Conservation (phyloP, 2,797 vertebrate genomes). For the Vultur gryphus region DNA sequence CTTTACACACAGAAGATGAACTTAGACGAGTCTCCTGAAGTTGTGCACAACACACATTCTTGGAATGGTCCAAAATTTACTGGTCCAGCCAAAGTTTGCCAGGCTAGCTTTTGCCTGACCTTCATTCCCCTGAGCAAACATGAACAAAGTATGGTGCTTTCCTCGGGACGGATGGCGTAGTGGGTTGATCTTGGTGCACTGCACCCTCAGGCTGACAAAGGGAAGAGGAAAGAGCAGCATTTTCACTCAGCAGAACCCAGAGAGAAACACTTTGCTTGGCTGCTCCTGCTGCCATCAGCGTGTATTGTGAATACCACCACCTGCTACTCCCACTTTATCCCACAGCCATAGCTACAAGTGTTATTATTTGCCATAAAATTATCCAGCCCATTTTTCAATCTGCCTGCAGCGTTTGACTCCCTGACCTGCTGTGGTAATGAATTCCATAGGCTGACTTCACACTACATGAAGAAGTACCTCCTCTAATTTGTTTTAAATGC, state of each 20-base stretch:
- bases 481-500: background rate
- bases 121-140: background rate
- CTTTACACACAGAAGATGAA: background rate
- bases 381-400: background rate
- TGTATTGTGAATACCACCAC: background rate
- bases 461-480: background rate
- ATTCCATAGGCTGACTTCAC: background rate
- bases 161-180: background rate
- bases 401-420: background rate
- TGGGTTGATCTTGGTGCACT: background rate
- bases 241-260: background rate
- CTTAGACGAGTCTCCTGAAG: background rate
- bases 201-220: background rate
- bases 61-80: background rate
- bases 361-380: background rate
- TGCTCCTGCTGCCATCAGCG: background rate
- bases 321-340: background rate
- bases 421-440: background rate
- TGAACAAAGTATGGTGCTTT: background rate
- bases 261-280: background rate
- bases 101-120: background rate
- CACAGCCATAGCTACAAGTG: background rate
- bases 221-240: background rate
- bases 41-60: background rate
- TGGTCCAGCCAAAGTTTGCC: background rate